Evolutionary conservation across 2,113 vertebrate genomes (phyloP).

Genomic region (Piaya cayana): DNA sequence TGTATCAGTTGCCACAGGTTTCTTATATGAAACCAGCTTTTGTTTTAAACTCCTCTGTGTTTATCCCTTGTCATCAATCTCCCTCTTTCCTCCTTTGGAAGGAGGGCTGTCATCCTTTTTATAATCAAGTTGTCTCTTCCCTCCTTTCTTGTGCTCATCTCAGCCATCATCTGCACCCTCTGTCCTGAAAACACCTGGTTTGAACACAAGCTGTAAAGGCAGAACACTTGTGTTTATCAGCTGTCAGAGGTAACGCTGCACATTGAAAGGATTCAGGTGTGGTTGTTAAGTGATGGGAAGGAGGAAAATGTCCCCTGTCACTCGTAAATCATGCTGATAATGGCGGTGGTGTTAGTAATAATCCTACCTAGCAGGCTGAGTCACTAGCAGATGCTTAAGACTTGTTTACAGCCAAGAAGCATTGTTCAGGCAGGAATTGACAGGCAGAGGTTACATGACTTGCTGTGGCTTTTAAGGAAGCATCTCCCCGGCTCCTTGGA

Average conservation of each 20-base stretch:
- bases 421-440: conserved; percentile 56
- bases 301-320: conserved; percentile 13
- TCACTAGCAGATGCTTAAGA: conserved; percentile 52
- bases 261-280: not conserved
- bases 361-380: conserved; percentile 60
- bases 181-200: not conserved
- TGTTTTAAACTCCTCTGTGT: not conserved
- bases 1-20: not conserved
- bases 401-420: conserved; percentile 46
- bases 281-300: conserved; percentile 13
- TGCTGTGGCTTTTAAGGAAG: not conserved
- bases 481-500: not conserved
- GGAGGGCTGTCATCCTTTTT: not conserved
- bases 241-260: not conserved
- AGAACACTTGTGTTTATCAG: not conserved
- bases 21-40: not conserved
- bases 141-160: not conserved
- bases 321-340: conserved; percentile 43
- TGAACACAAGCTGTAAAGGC: not conserved
- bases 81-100: not conserved
- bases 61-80: not conserved
- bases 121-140: not conserved
- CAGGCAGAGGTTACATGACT: conserved; percentile 33
- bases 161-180: not conserved
- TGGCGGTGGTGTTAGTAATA: conserved; percentile 31